A percentile compares a stretch with the other conserved stretches of the same genome.
These are phyloP conservation scores for Calephelis nemesis DNA, from an alignment of 1,140 invertebrate genomes.

Conservation along the genomic window DNA sequence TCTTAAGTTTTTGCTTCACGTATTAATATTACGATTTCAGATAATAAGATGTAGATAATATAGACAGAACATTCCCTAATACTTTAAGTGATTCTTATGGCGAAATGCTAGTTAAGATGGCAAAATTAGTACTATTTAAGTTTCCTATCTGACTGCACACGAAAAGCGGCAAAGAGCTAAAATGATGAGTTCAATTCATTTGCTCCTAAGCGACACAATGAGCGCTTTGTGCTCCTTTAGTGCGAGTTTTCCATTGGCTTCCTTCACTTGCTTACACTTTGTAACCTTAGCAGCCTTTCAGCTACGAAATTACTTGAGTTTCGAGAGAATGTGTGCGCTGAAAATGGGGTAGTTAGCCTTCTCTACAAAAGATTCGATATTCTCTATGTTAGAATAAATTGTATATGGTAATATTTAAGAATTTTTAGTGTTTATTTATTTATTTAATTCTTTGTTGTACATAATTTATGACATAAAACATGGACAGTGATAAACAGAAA, in stretches of 20 bases:
- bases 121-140: not conserved
- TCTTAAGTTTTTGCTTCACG: too few relatives aligned
- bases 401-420: not conserved
- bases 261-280: slow-evolving; percentile 32
- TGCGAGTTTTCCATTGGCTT: slow-evolving; percentile 19
- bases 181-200: slow-evolving; percentile 22
- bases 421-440: too few relatives aligned
- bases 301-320: slow-evolving; percentile 19
- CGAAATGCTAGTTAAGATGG: too few relatives aligned
- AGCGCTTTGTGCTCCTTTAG: slow-evolving; percentile 25
- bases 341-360: slow-evolving; percentile 12
- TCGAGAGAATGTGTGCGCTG: slow-evolving; percentile 9
- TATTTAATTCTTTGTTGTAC: too few relatives aligned
- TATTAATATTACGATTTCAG: too few relatives aligned
- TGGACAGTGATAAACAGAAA: too few relatives aligned
- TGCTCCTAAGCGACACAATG: slow-evolving; percentile 25
- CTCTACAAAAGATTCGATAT: slow-evolving; percentile 5
- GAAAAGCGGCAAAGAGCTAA: not conserved
- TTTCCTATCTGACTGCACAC: slow-evolving; percentile 9
- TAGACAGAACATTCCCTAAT: too few relatives aligned
- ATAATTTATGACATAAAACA: too few relatives aligned
- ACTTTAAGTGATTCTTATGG: too few relatives aligned
- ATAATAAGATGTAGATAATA: too few relatives aligned
- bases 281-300: slow-evolving; percentile 36
- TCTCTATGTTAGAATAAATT: not conserved